phyloP scores from a whole-genome alignment of 1,140 invertebrate genomes.

The Microvelia longipes region DNA sequence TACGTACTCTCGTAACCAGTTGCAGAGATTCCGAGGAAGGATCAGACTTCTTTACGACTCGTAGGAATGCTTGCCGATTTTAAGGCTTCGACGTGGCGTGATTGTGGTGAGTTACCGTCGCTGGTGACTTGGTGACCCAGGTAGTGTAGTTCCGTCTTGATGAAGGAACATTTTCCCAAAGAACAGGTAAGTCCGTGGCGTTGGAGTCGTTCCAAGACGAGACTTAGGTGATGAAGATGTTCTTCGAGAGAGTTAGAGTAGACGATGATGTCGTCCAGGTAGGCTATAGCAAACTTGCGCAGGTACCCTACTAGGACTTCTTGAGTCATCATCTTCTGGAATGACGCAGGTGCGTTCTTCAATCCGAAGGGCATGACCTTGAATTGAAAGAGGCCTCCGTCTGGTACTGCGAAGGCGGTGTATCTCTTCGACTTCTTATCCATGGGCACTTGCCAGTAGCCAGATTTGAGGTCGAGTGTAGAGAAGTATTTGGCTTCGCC shows the following conservation, averaged over 20 bases:
- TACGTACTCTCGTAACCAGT: slow-evolving; percentile 19
- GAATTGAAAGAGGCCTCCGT: slow-evolving; percentile 22
- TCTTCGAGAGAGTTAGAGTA: slow-evolving; percentile 26
- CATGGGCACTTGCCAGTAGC: slow-evolving; percentile 24
- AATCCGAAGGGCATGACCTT: slow-evolving; percentile 17
- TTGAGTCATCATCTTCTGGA: slow-evolving; percentile 22
- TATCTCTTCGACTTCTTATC: slow-evolving; percentile 22
- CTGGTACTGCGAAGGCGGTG: slow-evolving; percentile 25
- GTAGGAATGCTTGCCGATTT: background rate
- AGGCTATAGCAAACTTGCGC: slow-evolving; percentile 26
- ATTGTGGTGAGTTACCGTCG: background rate
- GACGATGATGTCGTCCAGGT: slow-evolving; percentile 32
- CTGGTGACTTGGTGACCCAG: background rate
- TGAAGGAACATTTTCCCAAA: background rate
- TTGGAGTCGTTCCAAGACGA: slow-evolving; percentile 25
- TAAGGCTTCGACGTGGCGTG: background rate
- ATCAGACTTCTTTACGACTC: background rate
- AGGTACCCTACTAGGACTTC: slow-evolving; percentile 25
- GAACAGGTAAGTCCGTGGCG: background rate
- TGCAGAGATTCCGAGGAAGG: slow-evolving; percentile 12
- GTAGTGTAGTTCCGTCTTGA: background rate
- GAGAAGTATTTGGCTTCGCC: slow-evolving; percentile 13
- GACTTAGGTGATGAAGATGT: slow-evolving; percentile 21
- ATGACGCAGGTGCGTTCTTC: background rate
- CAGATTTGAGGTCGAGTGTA: slow-evolving; percentile 13